These are phyloP conservation scores for Geococcyx californianus DNA, from an alignment of 2,113 vertebrate genomes.

Conservation along the genomic window DNA sequence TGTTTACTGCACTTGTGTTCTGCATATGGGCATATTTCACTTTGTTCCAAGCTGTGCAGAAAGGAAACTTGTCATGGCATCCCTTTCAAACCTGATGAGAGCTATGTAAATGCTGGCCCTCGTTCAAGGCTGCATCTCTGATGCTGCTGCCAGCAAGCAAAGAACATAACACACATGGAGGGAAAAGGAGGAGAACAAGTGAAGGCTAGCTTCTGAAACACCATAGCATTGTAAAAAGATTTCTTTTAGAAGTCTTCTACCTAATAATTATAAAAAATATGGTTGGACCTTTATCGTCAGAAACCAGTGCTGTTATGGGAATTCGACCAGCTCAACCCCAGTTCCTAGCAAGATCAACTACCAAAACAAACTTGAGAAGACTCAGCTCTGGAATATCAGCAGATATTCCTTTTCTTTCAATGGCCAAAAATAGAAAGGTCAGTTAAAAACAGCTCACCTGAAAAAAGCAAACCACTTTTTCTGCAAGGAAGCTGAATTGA, in stretches of 20 bases:
- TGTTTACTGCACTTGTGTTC: background rate
- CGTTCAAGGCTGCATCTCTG: constrained; percentile 9
- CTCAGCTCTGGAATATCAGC: background rate
- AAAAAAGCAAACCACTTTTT: background rate
- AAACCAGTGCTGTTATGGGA: background rate
- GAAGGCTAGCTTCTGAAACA: background rate
- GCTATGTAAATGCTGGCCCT: background rate
- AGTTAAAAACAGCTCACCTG: background rate
- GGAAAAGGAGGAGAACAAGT: background rate
- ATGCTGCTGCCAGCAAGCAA: background rate
- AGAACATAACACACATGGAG: background rate
- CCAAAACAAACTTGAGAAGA: background rate
- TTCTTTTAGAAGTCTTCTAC: background rate
- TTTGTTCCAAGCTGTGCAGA: constrained; percentile 17
- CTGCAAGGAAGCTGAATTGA: background rate
- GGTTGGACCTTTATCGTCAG: background rate
- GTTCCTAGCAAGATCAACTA: background rate
- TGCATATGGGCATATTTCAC: background rate
- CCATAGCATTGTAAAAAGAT: background rate
- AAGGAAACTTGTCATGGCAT: background rate
- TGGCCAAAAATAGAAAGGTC: background rate
- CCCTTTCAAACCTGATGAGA: constrained; percentile 15
- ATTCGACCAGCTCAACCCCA: background rate
- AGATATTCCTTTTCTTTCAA: background rate
- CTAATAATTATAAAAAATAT: background rate